Evolutionary conservation across 2,888 invertebrate genomes (phyloP), one percentile per base, ranked within the genome.

Genomic region (Cantharis nigra): DNA sequence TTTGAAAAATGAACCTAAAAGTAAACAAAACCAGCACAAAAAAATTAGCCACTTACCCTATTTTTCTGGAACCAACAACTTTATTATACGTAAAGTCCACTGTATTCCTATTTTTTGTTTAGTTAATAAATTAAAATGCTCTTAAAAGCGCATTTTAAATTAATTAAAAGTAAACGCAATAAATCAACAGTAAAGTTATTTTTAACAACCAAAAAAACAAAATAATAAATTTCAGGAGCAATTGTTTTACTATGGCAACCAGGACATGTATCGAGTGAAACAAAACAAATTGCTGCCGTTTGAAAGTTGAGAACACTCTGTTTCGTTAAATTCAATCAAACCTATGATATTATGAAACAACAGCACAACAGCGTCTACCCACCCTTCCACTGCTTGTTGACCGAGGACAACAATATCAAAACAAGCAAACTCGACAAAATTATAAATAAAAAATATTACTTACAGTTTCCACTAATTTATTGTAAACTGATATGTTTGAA

Each of bases 111-210:
- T 71, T 80, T 81, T 78, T 75, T 76, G 69, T 74, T 78, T 80
- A 81, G 78, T 77, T 78, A 75, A 71, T 74, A 72, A 79, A 76
- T 75, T 63, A 67, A 71, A 67, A 75, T 71, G 71, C 28, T 71
- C 74, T 72, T 71, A 63, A 70, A 78, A 71, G 77, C 78, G n/a
- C 26, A 80, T 81, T 80, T 78, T 79, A 81, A 81, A 80, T 79
- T 79, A 80, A 76, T 79, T 70, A 79, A 80, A 81, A 81, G 80
- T 77, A 73, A 78, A 76, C 33, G 49, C 70, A 76, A 72, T 30
- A 76, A 76, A 76, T 76, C 70, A 76, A 76, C 72, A 62, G 64
- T 76, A 70, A 76, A 76, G 72, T 67, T 73, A 14, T 72, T 72
- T 26, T 72, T 16, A 73, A 72, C 72, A 75, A 75, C 72, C 20